Percentiles rank a stretch among this genome's conserved stretches.
These are phyloP conservation scores for Lypha dubia DNA, from an alignment of 2,888 invertebrate genomes.

Conservation along the genomic window DNA sequence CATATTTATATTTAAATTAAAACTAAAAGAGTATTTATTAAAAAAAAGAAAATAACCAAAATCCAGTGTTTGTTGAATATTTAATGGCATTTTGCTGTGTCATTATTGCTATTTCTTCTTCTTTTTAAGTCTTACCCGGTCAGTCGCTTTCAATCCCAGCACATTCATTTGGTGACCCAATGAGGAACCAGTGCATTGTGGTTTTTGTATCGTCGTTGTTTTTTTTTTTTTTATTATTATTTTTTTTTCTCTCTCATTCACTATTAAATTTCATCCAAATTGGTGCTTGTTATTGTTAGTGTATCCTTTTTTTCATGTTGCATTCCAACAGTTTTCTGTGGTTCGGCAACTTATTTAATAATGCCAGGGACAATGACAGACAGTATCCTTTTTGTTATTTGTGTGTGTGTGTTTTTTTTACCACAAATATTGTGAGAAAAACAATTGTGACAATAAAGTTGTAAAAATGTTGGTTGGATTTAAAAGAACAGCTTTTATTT, in stretches of 20 bases:
- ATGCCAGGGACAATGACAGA: constrained; percentile 47
- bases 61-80: constrained; percentile 57
- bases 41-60: constrained; percentile 40
- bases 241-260: no score
- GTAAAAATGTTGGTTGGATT: constrained; percentile 62
- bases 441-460: constrained; percentile 69
- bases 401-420: constrained; percentile 20
- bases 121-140: constrained; percentile 4
- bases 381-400: constrained; percentile 21
- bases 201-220: constrained; percentile 48
- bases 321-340: constrained; percentile 50
- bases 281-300: constrained; percentile 18
- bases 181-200: constrained; percentile 63
- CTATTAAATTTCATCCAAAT: constrained; percentile 13
- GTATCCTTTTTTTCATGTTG: constrained; percentile 20
- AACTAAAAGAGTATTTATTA: constrained; percentile 3
- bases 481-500: constrained; percentile 54
- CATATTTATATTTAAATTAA: constrained; percentile 17
- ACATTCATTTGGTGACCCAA: constrained; percentile 63
- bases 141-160: constrained; percentile 53
- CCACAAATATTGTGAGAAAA: constrained; percentile 66
- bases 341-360: constrained; percentile 62
- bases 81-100: constrained; percentile 60
- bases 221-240: no score
- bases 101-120: constrained; percentile 31